Evolutionary conservation across 2,888 invertebrate genomes (phyloP), one percentile per base, ranked within the genome.

Genomic region (Rhagium mordax): DNA sequence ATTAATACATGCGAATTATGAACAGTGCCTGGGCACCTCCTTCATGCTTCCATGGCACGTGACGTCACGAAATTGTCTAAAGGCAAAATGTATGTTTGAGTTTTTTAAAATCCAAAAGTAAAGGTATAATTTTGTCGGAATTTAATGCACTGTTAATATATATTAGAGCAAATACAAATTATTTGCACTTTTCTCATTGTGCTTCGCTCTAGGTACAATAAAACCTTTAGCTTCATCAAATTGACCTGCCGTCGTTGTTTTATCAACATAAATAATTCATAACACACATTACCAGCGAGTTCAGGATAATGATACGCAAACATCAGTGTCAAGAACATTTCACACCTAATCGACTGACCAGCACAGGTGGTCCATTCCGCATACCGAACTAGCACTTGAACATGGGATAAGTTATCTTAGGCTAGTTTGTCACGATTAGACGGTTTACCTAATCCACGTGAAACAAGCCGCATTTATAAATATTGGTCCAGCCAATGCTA

Each of bases 391-490:
- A 57, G 53, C 76, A 76, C 74, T 78, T 64, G 57, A 75, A 59
- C 65, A 69, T 66, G 72, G 70, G 70, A 60, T 70, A 74, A 81
- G 80, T 81, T 81, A 79, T 80, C 79, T 80, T 79, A 81, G 79
- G 80, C 79, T 75, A 80, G 79, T 79, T 79, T 71, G 76, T 55
- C 71, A 62, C 74, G 74, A 78, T 81, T 75, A 70, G 61, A 71
- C 61, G 69, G 78, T 78, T 80, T 75, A 76, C 74, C 75, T 78
- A 79, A 78, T 80, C 78, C 77, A 71, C 71, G 75, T 76, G 74
- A 78, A 78, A 75, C 75, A 71, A 51, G 73, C 78, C 77, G 75
- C 74, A 49, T 72, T 70, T 75, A 71, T 61, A 74, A 78, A 70
- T 70, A 65, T 73, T 72, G 55, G 67, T 21, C 61, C 7, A 71